A percentile compares a stretch with the other conserved stretches of the same genome.
phyloP scores from a whole-genome alignment of 2,797 vertebrate species.

The Arctocebus calabarensis region DNA sequence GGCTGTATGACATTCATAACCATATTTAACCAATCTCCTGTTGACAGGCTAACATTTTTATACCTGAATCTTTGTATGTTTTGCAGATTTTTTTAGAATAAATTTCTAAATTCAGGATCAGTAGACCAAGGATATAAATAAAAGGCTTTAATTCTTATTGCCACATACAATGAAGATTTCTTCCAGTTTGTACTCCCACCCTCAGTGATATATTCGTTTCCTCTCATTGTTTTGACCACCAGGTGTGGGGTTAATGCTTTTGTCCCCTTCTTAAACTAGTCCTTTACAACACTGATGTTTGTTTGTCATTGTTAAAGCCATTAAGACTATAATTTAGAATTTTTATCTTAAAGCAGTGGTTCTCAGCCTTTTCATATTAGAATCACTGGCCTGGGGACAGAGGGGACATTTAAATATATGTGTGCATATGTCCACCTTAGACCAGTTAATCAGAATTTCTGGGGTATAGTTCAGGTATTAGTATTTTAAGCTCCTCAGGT shows the following conservation, averaged over 20 bases:
- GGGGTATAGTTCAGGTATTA: not conserved
- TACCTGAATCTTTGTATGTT: not conserved
- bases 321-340: not conserved
- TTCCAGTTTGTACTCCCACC: not conserved
- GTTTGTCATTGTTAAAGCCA: not conserved
- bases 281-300: not conserved
- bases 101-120: constrained; percentile 8
- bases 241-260: not conserved
- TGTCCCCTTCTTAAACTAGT: not conserved
- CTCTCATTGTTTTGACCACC: not conserved
- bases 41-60: not conserved
- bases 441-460: not conserved
- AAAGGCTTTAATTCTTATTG: not conserved
- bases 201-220: not conserved
- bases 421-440: not conserved
- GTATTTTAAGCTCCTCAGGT: not conserved
- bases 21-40: not conserved
- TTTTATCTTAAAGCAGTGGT: not conserved
- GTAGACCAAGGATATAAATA: not conserved
- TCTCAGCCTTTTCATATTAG: not conserved
- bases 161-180: not conserved
- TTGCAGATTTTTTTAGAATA: constrained; percentile 23
- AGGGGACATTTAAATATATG: not conserved
- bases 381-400: not conserved
- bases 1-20: not conserved